phyloP scores from a whole-genome alignment of 2,113 vertebrate genomes.

The Odocoileus hemionus region DNA sequence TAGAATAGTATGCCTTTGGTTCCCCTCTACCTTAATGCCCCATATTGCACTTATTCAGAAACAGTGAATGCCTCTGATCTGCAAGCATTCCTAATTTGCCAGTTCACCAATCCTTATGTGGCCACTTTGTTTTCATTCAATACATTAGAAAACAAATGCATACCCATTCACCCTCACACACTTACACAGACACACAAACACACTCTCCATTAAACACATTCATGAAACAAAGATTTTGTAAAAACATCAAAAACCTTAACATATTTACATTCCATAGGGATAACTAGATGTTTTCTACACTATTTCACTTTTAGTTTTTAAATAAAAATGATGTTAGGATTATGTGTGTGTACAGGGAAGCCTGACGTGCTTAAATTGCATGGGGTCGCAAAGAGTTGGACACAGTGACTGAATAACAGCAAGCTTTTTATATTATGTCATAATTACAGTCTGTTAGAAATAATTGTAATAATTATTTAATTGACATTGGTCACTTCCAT shows the following conservation, averaged over 20 bases:
- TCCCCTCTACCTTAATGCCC: background rate
- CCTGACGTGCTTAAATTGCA: too few species aligned
- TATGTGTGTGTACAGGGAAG: too few species aligned
- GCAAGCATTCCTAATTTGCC: background rate
- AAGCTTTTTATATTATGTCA: background rate
- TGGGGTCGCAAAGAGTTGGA: too few species aligned
- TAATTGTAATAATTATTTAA: background rate
- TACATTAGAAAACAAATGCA: background rate
- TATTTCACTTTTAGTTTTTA: too few species aligned
- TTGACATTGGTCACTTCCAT: background rate
- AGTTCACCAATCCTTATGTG: background rate
- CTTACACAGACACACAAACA: background rate
- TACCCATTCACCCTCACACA: background rate
- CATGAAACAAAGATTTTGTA: background rate
- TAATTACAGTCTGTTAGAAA: background rate
- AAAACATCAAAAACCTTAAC: too few species aligned
- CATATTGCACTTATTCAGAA: background rate
- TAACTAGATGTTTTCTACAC: too few species aligned
- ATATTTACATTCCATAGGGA: too few species aligned
- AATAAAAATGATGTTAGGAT: too few species aligned
- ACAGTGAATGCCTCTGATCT: background rate
- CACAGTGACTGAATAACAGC: too few species aligned
- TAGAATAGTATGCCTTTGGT: background rate
- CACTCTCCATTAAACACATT: background rate
- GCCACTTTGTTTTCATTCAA: background rate